Conservation (phyloP, 2,797 vertebrate genomes). For the Dipus sagitta region DNA sequence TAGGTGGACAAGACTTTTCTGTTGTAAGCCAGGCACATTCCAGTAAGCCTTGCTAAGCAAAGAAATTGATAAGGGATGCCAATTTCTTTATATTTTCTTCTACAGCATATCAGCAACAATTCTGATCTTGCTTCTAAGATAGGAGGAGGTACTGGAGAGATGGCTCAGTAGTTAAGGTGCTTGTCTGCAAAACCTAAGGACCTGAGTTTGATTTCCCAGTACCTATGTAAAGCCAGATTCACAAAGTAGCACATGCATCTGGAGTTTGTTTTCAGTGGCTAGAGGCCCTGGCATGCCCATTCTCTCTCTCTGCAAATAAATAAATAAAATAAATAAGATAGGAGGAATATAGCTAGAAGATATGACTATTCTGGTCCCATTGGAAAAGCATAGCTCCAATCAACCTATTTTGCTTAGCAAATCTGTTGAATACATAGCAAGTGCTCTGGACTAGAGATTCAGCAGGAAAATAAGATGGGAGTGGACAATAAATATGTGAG, state of each 20-base stretch:
- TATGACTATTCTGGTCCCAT: not conserved
- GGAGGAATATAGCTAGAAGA: not conserved
- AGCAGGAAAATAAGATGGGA: not conserved
- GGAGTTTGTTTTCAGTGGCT: no score
- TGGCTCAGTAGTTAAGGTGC: no score
- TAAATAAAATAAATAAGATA: not conserved
- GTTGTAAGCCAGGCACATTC: not conserved
- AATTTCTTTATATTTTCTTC: conserved; percentile 52
- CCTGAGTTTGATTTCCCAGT: no score
- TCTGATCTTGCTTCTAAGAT: conserved; percentile 30
- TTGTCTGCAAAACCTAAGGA: no score
- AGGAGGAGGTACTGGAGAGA: not conserved
- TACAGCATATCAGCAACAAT: not conserved
- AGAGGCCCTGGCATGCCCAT: no score
- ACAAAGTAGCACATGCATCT: no score
- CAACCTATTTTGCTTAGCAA: not conserved
- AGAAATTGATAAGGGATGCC: conserved; percentile 5
- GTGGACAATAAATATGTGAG: not conserved
- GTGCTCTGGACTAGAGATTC: not conserved
- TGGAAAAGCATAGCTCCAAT: not conserved
- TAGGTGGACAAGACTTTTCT: not conserved
- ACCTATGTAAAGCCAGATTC: no score
- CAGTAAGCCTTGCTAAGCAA: not conserved
- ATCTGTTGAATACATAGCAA: not conserved
- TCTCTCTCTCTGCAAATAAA: no score